phyloP scores from a whole-genome alignment of 2,888 invertebrate species.

The Heterodera filipjevi region DNA sequence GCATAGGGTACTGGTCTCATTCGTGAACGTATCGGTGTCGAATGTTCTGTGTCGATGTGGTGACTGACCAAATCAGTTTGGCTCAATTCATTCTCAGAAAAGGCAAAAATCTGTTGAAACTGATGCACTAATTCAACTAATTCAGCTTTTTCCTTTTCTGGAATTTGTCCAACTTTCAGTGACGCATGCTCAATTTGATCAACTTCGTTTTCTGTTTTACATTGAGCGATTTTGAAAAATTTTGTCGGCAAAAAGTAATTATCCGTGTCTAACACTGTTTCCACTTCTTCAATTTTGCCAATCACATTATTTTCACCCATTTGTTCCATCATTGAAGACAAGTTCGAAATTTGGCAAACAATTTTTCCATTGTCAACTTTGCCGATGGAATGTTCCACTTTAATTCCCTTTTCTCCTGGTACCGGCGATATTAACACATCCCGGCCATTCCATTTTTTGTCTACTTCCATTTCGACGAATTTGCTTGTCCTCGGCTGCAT shows the following conservation, averaged over 20 bases:
- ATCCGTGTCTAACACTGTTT: neutral
- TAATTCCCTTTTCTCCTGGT: neutral
- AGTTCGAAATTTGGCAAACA: neutral
- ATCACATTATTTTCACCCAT: neutral
- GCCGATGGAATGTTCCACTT: neutral
- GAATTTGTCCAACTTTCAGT: too few relatives aligned
- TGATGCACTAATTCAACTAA: too few relatives aligned
- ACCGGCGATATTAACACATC: neutral
- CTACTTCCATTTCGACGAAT: neutral
- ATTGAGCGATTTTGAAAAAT: neutral
- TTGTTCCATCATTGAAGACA: neutral
- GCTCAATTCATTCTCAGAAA: too few relatives aligned
- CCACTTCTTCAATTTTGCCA: neutral
- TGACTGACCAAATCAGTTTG: too few relatives aligned
- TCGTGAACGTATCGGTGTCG: too few relatives aligned
- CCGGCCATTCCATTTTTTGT: slow-evolving; percentile 6
- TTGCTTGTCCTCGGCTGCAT: neutral
- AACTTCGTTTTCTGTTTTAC: too few relatives aligned
- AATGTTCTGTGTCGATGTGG: neutral
- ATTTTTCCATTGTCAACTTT: neutral
- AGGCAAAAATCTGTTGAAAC: too few relatives aligned
- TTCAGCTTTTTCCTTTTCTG: too few relatives aligned
- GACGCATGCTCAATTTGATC: too few relatives aligned
- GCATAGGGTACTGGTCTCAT: slow-evolving; percentile 16
- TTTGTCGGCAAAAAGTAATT: neutral